A percentile compares a stretch with the other conserved stretches of the same genome.
phyloP scores from a whole-genome alignment of 2,888 invertebrate species.

The Zaprionus lineosus region DNA sequence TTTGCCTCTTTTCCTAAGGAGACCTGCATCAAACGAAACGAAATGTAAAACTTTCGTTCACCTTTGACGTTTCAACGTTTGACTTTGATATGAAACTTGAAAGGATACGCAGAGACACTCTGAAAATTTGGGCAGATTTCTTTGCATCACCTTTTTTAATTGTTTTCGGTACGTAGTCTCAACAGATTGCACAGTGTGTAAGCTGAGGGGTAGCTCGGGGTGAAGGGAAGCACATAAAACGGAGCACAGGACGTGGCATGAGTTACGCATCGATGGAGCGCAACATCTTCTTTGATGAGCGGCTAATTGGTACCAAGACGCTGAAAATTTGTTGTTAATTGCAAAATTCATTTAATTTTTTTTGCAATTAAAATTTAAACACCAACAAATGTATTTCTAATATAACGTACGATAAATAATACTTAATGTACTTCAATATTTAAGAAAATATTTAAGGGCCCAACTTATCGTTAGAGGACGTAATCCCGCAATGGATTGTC shows the following conservation, averaged over 20 bases:
- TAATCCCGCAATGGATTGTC: too few species aligned
- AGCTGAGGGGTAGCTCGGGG: constrained; percentile 42
- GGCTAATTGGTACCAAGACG: constrained; percentile 58
- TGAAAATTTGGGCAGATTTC: constrained; percentile 23
- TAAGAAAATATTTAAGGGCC: too few species aligned
- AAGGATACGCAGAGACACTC: constrained; percentile 20
- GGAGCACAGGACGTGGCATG: constrained; percentile 1
- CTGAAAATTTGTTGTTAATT: constrained; percentile 63
- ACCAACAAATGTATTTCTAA: too few species aligned
- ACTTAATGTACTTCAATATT: too few species aligned
- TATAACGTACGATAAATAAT: too few species aligned
- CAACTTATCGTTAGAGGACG: too few species aligned
- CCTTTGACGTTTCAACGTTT: not conserved
- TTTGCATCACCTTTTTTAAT: constrained; percentile 37
- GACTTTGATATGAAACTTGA: constrained; percentile 9
- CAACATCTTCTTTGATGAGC: constrained; percentile 51
- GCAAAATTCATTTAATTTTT: too few species aligned
- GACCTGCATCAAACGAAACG: too few species aligned
- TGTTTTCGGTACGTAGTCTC: constrained; percentile 46
- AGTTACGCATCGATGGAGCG: constrained; percentile 58
- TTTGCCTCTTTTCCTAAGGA: too few species aligned
- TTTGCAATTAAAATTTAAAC: too few species aligned
- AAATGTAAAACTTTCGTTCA: not conserved
- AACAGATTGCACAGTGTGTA: too few species aligned
- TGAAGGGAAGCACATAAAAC: not conserved